Conservation (phyloP, 2,113 vertebrate species). For the Myanophis thanlyinensis region DNA sequence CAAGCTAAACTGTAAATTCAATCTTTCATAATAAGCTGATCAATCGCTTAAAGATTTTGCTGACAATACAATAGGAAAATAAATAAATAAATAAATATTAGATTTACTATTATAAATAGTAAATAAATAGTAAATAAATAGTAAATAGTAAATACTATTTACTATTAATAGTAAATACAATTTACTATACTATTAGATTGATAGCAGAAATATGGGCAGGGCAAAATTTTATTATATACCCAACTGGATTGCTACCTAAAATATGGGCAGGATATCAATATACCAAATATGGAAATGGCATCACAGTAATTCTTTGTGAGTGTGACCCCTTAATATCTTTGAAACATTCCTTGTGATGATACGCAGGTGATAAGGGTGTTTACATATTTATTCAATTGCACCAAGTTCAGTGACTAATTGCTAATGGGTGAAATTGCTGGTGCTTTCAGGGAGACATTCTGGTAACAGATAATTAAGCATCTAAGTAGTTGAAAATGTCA, state of each 20-base stretch:
- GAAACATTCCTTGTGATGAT: conserved; percentile 30
- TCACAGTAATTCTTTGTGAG: background rate
- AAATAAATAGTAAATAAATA: too few species aligned
- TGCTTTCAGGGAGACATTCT: conserved; percentile 62
- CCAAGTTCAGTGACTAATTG: conserved; percentile 67
- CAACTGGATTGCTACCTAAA: conserved; percentile 25
- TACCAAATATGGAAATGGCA: conserved; percentile 7
- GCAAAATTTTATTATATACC: conserved; percentile 31
- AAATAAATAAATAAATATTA: too few species aligned
- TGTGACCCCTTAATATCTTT: background rate
- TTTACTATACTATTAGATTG: conserved; percentile 12
- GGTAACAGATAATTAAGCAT: conserved; percentile 68
- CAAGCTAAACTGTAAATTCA: conserved; percentile 4
- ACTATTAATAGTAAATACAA: too few species aligned
- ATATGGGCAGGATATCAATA: background rate
- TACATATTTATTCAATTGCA: conserved; percentile 63
- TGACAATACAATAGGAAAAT: conserved; percentile 7
- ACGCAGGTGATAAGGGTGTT: conserved; percentile 28
- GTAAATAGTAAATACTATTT: too few species aligned
- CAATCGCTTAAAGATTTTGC: conserved; percentile 30
- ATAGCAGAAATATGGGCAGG: conserved; percentile 11
- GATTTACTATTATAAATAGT: too few species aligned
- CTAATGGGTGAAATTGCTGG: conserved; percentile 64
- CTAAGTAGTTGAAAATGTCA: conserved; percentile 65
- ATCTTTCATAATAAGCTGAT: background rate